Evolutionary conservation across 2,888 invertebrate species (phyloP).

Genomic region (Lepidocyrtinus sp.): DNA sequence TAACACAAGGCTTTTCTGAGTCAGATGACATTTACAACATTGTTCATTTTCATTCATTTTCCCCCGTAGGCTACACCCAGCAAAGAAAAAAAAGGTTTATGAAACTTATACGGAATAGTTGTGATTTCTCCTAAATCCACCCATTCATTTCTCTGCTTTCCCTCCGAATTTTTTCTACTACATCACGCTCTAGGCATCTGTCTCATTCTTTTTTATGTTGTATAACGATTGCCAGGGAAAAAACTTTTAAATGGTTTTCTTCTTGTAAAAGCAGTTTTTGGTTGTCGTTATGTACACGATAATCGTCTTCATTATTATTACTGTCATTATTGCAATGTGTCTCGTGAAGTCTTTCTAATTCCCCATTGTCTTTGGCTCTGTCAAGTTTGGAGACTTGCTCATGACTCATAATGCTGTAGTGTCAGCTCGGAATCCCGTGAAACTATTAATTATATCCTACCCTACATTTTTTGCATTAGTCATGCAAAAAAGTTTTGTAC

Average conservation of each 20-base stretch:
- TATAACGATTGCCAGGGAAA: background rate
- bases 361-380: background rate
- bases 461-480: background rate
- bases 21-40: slow-evolving; percentile 12
- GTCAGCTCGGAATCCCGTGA: background rate
- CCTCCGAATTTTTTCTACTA: background rate
- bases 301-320: slow-evolving; percentile 15
- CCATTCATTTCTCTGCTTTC: background rate
- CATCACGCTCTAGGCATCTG: slow-evolving; percentile 3
- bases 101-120: slow-evolving; percentile 5
- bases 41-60: background rate
- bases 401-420: slow-evolving; percentile 18
- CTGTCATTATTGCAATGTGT: background rate
- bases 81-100: background rate
- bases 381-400: background rate
- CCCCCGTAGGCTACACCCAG: background rate
- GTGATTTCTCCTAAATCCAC: slow-evolving; percentile 7
- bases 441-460: slow-evolving; percentile 9
- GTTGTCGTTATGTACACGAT: slow-evolving; percentile 9
- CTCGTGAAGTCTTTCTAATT: background rate
- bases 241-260: background rate
- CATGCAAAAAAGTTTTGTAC: background rate
- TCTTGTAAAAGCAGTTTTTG: background rate
- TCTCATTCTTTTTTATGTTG: background rate
- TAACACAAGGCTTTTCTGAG: background rate